Evolutionary conservation across 2,888 invertebrate species (phyloP), one percentile per base, ranked within the genome.

Genomic region (Cheilosia scutellata): DNA sequence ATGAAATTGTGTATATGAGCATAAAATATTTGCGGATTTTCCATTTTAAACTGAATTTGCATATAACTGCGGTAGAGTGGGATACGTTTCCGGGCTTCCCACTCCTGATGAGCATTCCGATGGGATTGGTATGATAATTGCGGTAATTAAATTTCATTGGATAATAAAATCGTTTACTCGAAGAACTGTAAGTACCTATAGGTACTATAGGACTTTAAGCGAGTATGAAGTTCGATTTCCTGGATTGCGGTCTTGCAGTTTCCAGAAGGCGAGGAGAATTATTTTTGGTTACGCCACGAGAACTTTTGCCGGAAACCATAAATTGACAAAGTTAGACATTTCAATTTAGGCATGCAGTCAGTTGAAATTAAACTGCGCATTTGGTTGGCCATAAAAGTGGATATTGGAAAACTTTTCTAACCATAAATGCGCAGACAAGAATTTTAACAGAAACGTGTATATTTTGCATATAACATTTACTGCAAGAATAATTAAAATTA

Each of bases 121-220:
- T 75, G 25, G 25, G 31, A 71, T 79, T 65, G 79, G 75, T 27
- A 75, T 84, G 75, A 60, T 79, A 79, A 84, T 84, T 79, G 79
- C 70, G 47, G 84, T 75, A 84, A 84, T 84, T 84, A 84, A 65
- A 84, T 79, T 84, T 65, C 75, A 75, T 75, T 75, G 57, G 74
- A 37, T 65, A 60, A 75, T 84, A 71, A 84, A 79, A 75, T 53
- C 60, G 65, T 51, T 65, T 53, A 37, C 33, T 49, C 20, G 20
- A n/a, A 68, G 57, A 33, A 33, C 3, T 68, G 47, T 29, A 58
- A 70, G 68, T n/a, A n/a, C n/a, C n/a, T n/a, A 74, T 0, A 4
- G 0, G 0, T 37, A 4, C 37, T 37, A 4, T 11, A 53, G 68
- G 13, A 51, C 62, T 66, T 62, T 66, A 9, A 9, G 40, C 25